phyloP scores from a whole-genome alignment of 2,888 invertebrate species.

The Meta bourneti region DNA sequence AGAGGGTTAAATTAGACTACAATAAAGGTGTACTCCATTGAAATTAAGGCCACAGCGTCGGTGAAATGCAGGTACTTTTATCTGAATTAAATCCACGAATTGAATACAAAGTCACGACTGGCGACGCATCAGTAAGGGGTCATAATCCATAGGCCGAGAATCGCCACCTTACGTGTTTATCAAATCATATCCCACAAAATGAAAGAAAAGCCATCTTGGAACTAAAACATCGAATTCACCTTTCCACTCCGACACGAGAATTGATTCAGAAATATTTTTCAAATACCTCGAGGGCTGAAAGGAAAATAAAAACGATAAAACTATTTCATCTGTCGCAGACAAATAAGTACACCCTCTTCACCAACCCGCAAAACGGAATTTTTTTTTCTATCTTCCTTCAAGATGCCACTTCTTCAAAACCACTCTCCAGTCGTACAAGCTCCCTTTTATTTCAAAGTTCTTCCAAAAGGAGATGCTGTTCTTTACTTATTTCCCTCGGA shows the following conservation, averaged over 20 bases:
- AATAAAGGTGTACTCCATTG: too few relatives aligned
- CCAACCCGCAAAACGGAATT: not conserved
- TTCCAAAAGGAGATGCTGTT: too few relatives aligned
- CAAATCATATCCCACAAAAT: not conserved
- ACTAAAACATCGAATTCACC: not conserved
- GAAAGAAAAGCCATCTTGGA: not conserved
- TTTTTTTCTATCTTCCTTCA: not conserved
- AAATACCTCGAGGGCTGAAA: conserved; percentile 1
- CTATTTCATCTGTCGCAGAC: conserved; percentile 5
- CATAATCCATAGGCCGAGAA: too few relatives aligned
- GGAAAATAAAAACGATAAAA: conserved; percentile 2
- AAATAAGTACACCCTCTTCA: conserved; percentile 1
- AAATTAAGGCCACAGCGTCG: too few relatives aligned
- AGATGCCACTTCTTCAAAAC: not conserved
- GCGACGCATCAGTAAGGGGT: too few relatives aligned
- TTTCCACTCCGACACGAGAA: not conserved
- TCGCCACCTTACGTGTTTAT: not conserved
- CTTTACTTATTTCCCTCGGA: not conserved
- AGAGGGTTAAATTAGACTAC: too few relatives aligned
- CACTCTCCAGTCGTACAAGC: not conserved
- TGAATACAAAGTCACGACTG: too few relatives aligned
- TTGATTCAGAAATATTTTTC: not conserved
- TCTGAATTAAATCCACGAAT: too few relatives aligned
- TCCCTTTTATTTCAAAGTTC: conserved; percentile 8
- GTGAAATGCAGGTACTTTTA: too few relatives aligned